A percentile compares a stretch with the other conserved stretches of the same genome.
These are phyloP conservation scores for Ranitomeya imitator DNA, from an alignment of 2,113 vertebrate genomes.

Conservation along the genomic window DNA sequence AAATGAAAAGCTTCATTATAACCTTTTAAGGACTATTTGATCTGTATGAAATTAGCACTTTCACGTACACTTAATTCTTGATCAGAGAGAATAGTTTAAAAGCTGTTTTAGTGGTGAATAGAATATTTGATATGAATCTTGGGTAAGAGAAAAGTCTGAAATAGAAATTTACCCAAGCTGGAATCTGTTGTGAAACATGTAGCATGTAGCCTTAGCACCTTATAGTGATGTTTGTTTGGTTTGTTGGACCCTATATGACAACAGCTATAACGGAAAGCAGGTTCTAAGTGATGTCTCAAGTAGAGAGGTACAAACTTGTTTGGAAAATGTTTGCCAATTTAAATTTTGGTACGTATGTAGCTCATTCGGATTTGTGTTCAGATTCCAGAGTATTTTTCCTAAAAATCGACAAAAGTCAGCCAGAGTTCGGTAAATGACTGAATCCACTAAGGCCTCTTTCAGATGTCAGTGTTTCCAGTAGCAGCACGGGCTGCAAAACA, in stretches of 20 bases:
- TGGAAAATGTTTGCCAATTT: too few species aligned
- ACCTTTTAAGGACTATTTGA: slow-evolving; percentile 54
- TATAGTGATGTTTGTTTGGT: not conserved
- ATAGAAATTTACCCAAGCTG: not conserved
- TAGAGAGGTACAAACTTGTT: too few species aligned
- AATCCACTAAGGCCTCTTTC: too few species aligned
- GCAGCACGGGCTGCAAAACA: too few species aligned
- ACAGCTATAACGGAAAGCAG: not conserved
- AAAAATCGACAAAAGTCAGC: too few species aligned
- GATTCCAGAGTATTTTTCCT: too few species aligned
- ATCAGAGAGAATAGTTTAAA: slow-evolving; percentile 44
- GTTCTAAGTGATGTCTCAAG: not conserved
- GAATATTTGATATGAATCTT: not conserved
- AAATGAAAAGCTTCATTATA: slow-evolving; percentile 57
- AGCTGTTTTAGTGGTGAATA: not conserved
- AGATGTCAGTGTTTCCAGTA: too few species aligned
- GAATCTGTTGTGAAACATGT: too few species aligned
- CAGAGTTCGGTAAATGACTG: too few species aligned
- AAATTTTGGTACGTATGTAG: too few species aligned
- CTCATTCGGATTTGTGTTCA: too few species aligned
- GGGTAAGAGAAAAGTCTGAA: not conserved
- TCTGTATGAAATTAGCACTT: slow-evolving; percentile 36
- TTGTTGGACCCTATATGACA: not conserved
- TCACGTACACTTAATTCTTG: slow-evolving; percentile 48
- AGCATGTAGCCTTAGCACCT: not conserved